These are phyloP conservation scores for Propithecus coquereli DNA, from an alignment of 2,113 vertebrate genomes.

Conservation along the genomic window DNA sequence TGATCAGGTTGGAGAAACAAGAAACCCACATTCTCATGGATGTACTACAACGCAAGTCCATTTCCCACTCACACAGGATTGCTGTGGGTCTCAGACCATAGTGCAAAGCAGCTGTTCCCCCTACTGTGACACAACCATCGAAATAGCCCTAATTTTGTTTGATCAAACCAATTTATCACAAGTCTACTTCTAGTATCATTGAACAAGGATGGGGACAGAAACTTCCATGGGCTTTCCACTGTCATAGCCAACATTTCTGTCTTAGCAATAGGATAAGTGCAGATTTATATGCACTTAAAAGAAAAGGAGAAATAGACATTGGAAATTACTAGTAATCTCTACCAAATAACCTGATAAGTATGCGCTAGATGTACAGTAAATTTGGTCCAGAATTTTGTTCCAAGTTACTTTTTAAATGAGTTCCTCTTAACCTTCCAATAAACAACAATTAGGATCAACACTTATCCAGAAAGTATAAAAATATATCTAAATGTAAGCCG, in stretches of 20 bases:
- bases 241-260: background rate
- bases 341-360: background rate
- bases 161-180: background rate
- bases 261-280: background rate
- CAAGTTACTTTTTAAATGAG: background rate
- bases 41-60: background rate
- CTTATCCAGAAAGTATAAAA: background rate
- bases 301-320: background rate
- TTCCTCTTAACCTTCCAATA: background rate
- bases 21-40: background rate
- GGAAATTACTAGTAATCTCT: background rate
- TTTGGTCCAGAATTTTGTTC: background rate
- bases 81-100: too few species aligned
- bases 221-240: background rate
- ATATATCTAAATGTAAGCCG: background rate
- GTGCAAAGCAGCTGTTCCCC: background rate
- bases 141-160: background rate
- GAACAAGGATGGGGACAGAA: rapidly evolving
- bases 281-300: background rate
- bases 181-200: background rate
- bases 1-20: background rate
- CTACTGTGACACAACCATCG: rapidly evolving
- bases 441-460: background rate
- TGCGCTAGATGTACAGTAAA: background rate
- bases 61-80: background rate